These are phyloP conservation scores for Euglossa dilemma DNA, from an alignment of 1,140 invertebrate genomes.

Conservation along the genomic window DNA sequence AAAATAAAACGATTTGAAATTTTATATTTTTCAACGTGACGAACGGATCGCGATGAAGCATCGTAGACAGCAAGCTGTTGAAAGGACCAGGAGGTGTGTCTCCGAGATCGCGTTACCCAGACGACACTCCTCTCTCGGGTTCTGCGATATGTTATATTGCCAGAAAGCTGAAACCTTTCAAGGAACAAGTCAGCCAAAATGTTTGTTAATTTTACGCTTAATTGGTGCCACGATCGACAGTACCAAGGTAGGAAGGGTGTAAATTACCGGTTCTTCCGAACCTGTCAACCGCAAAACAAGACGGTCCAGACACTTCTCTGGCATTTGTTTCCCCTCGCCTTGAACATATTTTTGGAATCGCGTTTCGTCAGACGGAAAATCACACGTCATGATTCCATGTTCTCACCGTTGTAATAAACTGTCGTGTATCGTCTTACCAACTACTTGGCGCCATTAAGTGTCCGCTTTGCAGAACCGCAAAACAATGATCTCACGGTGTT, in stretches of 20 bases:
- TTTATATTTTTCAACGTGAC: background rate
- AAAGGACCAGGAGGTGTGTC: constrained; percentile 46
- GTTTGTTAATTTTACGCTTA: constrained; percentile 63
- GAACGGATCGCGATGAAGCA: background rate
- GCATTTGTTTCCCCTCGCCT: constrained; percentile 46
- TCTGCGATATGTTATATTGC: constrained; percentile 34
- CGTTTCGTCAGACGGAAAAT: constrained; percentile 49
- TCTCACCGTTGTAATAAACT: constrained; percentile 31
- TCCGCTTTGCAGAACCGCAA: background rate
- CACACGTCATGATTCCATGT: constrained; percentile 27
- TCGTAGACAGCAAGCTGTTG: constrained; percentile 26
- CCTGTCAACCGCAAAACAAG: constrained; percentile 17
- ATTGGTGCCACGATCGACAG: constrained; percentile 46
- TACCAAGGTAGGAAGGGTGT: constrained; percentile 16
- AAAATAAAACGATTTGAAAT: background rate
- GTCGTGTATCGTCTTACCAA: constrained; percentile 3
- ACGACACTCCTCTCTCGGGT: constrained; percentile 37
- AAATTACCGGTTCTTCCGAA: constrained; percentile 46
- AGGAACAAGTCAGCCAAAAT: constrained; percentile 41
- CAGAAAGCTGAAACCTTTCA: constrained; percentile 52
- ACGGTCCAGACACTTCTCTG: constrained; percentile 17
- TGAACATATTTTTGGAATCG: constrained; percentile 62
- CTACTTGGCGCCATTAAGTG: background rate
- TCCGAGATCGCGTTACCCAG: constrained; percentile 50
- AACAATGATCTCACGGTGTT: background rate